A percentile compares a stretch with the other conserved stretches of the same genome.
Conservation (phyloP, 2,888 invertebrate species). For the Ochlodes sylvanus region DNA sequence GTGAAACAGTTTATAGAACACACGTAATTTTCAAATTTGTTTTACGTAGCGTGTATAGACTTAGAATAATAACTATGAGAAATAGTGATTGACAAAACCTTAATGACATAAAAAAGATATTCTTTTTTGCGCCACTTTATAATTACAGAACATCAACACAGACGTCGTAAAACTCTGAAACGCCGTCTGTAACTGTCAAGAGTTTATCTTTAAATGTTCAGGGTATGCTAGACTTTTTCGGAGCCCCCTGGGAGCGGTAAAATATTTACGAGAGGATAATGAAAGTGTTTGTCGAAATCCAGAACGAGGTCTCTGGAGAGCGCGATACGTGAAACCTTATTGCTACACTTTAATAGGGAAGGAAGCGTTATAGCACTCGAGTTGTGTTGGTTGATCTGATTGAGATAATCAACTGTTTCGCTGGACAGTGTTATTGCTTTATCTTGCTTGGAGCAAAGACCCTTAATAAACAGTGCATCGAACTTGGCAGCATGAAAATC, state of each 20-base stretch:
- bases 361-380: not conserved
- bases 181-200: not conserved
- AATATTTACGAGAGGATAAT: conserved; percentile 19
- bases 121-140: not conserved
- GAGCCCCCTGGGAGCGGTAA: not conserved
- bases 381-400: too few relatives aligned
- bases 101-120: too few relatives aligned
- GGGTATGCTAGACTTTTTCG: not conserved
- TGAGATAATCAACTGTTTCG: too few relatives aligned
- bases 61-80: too few relatives aligned
- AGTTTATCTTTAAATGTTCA: not conserved
- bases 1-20: too few relatives aligned
- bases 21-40: too few relatives aligned
- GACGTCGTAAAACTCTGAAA: not conserved
- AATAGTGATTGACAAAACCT: too few relatives aligned
- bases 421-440: too few relatives aligned
- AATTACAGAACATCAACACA: not conserved
- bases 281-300: conserved; percentile 15
- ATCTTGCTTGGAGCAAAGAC: too few relatives aligned
- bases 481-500: too few relatives aligned
- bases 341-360: not conserved
- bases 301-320: not conserved
- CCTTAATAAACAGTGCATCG: too few relatives aligned
- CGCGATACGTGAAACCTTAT: not conserved
- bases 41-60: too few relatives aligned